phyloP scores from a whole-genome alignment of 2,888 invertebrate genomes.

The Eupithecia subumbrata region DNA sequence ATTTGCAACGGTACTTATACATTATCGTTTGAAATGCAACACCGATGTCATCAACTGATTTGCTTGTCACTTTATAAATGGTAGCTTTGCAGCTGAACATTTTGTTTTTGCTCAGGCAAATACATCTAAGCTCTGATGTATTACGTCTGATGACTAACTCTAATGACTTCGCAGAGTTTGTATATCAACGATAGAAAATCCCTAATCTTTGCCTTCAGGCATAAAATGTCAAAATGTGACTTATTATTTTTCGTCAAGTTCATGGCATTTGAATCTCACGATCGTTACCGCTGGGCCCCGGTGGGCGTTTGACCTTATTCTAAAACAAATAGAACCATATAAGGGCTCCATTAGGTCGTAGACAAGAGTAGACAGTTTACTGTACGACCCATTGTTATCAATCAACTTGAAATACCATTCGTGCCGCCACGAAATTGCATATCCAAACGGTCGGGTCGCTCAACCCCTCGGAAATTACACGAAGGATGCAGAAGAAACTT shows the following conservation, averaged over 20 bases:
- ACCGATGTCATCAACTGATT: constrained; percentile 41
- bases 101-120: constrained; percentile 36
- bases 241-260: constrained; percentile 57
- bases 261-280: constrained; percentile 60
- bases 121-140: constrained; percentile 36
- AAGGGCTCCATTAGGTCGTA: constrained; percentile 66
- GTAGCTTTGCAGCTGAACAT: constrained; percentile 40
- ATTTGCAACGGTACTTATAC: constrained; percentile 47
- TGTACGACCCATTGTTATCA: constrained; percentile 56
- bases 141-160: constrained; percentile 37
- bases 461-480: constrained; percentile 45
- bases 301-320: constrained; percentile 69
- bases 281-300: constrained; percentile 59
- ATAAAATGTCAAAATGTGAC: constrained; percentile 44
- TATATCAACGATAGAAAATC: constrained; percentile 16
- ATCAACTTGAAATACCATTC: constrained; percentile 43
- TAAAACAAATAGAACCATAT: constrained; percentile 60
- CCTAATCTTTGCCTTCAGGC: constrained; percentile 20
- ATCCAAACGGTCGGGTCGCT: constrained; percentile 39
- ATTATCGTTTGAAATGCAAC: constrained; percentile 41
- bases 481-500: constrained; percentile 41
- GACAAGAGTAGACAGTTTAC: constrained; percentile 59
- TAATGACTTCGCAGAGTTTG: constrained; percentile 27
- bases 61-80: constrained; percentile 46
- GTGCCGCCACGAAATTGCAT: constrained; percentile 42